Percentiles rank a stretch among this genome's conserved stretches.
Conservation (phyloP, 2,888 invertebrate species). For the Yponomeuta evonymella region DNA sequence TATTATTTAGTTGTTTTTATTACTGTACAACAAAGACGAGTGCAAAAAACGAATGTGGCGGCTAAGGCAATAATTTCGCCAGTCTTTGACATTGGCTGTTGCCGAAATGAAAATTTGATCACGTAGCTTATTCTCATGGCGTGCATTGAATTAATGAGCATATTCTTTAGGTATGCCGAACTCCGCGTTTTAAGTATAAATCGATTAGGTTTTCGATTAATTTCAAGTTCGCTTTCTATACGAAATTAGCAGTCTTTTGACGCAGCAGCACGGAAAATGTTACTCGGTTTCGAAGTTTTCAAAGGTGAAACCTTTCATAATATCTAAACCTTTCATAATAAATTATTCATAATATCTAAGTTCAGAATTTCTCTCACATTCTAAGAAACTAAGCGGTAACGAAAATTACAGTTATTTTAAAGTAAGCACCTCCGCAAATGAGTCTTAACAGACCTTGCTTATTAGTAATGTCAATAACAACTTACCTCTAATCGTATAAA, state of each 20-base stretch:
- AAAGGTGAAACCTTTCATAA: too few species aligned
- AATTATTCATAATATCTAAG: neutral
- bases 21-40: too few species aligned
- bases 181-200: neutral
- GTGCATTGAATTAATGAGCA: conserved; percentile 41
- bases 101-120: conserved; percentile 22
- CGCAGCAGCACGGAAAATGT: too few species aligned
- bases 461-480: neutral
- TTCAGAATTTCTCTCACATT: neutral
- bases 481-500: neutral
- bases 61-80: neutral
- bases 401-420: neutral
- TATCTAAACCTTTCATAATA: too few species aligned
- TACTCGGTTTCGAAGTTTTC: neutral
- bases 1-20: too few species aligned
- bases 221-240: neutral
- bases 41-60: neutral
- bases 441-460: neutral
- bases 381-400: neutral
- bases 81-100: neutral
- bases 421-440: neutral
- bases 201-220: neutral
- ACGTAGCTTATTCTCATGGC: conserved; percentile 45
- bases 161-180: conserved; percentile 16
- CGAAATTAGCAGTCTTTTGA: too few species aligned